phyloP scores from a whole-genome alignment of 2,888 invertebrate species.

The Aromia moschata region DNA sequence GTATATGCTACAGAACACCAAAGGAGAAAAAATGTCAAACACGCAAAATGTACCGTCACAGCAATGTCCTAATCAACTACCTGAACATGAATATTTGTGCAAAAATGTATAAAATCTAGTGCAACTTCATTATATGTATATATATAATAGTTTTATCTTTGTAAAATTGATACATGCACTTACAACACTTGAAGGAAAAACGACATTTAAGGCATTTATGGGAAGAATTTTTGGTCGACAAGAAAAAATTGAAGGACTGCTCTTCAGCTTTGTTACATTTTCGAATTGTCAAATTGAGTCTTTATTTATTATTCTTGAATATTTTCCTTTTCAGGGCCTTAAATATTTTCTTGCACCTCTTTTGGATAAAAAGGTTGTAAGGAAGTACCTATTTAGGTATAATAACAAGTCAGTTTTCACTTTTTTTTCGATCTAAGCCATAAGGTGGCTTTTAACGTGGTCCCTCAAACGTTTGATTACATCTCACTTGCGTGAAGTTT shows the following conservation, averaged over 20 bases:
- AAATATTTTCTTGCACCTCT: too few relatives aligned
- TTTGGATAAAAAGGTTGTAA: not conserved
- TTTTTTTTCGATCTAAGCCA: not conserved
- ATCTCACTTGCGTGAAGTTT: too few relatives aligned
- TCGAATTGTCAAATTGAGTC: too few relatives aligned
- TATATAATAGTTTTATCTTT: not conserved
- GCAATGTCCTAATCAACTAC: constrained; percentile 3
- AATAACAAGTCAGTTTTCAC: not conserved
- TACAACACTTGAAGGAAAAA: constrained; percentile 9
- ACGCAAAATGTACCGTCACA: too few relatives aligned
- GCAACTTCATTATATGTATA: constrained; percentile 11
- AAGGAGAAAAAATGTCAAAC: not conserved
- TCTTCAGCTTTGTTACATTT: too few relatives aligned
- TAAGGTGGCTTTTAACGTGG: not conserved
- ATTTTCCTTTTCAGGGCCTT: too few relatives aligned
- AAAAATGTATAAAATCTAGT: constrained; percentile 34
- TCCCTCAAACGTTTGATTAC: too few relatives aligned
- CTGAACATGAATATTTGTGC: constrained; percentile 31
- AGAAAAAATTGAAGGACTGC: too few relatives aligned
- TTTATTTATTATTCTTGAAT: too few relatives aligned
- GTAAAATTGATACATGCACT: constrained; percentile 8
- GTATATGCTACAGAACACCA: not conserved
- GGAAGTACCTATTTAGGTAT: not conserved
- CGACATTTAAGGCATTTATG: constrained; percentile 20
- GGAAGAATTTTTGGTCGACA: constrained; percentile 10